A percentile compares a stretch with the other conserved stretches of the same genome.
Conservation (phyloP, 2,113 vertebrate genomes). For the Calonectris borealis region DNA sequence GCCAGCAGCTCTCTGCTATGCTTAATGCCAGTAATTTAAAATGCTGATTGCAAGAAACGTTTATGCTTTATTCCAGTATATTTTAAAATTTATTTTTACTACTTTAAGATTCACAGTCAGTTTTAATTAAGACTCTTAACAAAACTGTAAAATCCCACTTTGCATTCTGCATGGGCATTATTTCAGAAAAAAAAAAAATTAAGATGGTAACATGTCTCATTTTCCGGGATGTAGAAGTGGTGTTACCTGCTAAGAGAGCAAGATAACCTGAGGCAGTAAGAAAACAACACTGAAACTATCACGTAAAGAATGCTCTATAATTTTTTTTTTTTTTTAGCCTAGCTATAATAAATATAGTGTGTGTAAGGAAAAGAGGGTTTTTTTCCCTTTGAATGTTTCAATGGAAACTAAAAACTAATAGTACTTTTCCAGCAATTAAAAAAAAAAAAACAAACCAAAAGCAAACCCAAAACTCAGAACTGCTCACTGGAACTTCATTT, state of each 20-base stretch:
- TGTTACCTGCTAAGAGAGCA: neutral
- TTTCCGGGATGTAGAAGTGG: neutral
- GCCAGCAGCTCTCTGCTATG: neutral
- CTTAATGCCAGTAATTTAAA: neutral
- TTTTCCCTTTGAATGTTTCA: neutral
- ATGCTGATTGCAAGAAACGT: neutral
- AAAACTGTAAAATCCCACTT: neutral
- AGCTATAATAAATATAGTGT: neutral
- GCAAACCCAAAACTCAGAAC: neutral
- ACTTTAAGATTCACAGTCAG: neutral
- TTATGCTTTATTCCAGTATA: neutral
- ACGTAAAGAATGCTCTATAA: rapidly evolving
- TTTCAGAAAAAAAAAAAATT: neutral
- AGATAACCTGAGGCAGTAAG: neutral
- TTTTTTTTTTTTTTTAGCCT: neutral
- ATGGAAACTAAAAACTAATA: neutral
- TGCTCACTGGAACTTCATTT: neutral
- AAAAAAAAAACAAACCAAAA: neutral
- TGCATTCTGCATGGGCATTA: neutral
- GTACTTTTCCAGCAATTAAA: neutral
- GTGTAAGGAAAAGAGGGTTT: rapidly evolving
- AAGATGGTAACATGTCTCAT: neutral
- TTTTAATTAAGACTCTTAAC: neutral
- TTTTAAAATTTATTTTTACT: neutral
- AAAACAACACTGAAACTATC: neutral